Evolutionary conservation across 2,797 vertebrate genomes (phyloP), one percentile per base, ranked within the genome.

Genomic region (Sebastes melanostomus): DNA sequence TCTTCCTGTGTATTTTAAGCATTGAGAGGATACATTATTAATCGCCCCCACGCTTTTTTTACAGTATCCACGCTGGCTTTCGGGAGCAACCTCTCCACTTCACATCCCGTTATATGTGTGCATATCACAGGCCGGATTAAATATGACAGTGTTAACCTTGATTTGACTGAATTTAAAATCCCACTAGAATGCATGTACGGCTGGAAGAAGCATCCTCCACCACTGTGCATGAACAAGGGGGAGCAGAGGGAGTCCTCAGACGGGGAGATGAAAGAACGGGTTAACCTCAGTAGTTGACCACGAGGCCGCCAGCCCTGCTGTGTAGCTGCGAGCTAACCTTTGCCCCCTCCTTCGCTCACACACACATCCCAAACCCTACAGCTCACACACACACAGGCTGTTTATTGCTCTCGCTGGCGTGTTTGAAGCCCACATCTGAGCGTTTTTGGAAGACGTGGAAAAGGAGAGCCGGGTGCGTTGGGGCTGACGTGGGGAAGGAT

Each of bases 1-100:
- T 92, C 83, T 89, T 86, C 67, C 75, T 88, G 88, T 92, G 87
- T 93, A 92, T 94, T 95, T 94, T 85, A 92, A 90, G 90, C 89
- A 84, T 88, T 68, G 80, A 84, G 83, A 78, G 46, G 77, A 88
- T 93, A 72, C 80, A 94, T 93, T 91, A 94, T 94, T 93, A 87
- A 94, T 89, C 30, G 2, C 61, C 32, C 55, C 55, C 77, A 68
- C 81, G 25, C 88, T 77, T 83, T 38, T 34, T 38, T 18, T 72
- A 88, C 78, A 70, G 75, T 77, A 81, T 88, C 79, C 29, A 82
- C 32, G 36, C 67, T 16, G 65, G 63, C 77, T 82, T 80, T 79
- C 2, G 5, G 65, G 65, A 65, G 70, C 69, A 85, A 69, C 59
- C 52, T 56, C 61, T 78, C 36, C 38, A 36, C 68, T 73, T 66